These are phyloP conservation scores for Stigmatopora nigra DNA, from an alignment of 2,113 vertebrate genomes.

Conservation along the genomic window DNA sequence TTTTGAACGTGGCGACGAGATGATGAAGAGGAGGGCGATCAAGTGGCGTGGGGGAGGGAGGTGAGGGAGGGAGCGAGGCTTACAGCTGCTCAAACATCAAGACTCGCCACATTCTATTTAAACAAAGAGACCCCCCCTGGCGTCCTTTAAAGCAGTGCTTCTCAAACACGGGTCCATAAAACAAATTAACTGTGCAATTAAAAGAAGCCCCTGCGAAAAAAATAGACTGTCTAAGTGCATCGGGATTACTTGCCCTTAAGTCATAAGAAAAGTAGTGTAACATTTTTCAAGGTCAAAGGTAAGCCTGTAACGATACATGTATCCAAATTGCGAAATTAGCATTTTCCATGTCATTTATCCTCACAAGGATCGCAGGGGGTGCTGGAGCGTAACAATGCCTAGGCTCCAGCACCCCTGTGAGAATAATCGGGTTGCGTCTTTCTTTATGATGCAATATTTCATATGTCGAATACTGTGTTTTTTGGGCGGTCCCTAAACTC, in stretches of 20 bases:
- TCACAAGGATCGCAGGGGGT: too few species aligned
- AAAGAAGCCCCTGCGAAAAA: not conserved
- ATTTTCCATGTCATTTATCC: too few species aligned
- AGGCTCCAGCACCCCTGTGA: too few species aligned
- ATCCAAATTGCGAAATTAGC: too few species aligned
- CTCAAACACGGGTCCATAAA: not conserved
- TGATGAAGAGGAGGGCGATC: not conserved
- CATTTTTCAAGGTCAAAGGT: too few species aligned
- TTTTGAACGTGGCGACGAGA: slow-evolving; percentile 1
- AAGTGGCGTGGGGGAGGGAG: not conserved
- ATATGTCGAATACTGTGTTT: too few species aligned
- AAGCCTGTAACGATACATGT: too few species aligned
- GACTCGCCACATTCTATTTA: not conserved
- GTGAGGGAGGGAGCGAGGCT: not conserved
- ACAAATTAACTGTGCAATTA: not conserved
- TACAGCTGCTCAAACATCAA: not conserved
- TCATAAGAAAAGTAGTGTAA: not conserved
- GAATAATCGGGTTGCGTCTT: too few species aligned
- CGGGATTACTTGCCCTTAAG: not conserved
- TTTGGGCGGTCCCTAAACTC: too few species aligned
- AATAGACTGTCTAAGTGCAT: too few species aligned
- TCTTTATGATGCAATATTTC: too few species aligned
- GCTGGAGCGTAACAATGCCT: too few species aligned
- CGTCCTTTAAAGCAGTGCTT: not conserved
- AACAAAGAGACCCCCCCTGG: not conserved